Evolutionary conservation across 2,797 vertebrate genomes (phyloP), one percentile per base, ranked within the genome.

Genomic region (Mormyrus proboscirostris): DNA sequence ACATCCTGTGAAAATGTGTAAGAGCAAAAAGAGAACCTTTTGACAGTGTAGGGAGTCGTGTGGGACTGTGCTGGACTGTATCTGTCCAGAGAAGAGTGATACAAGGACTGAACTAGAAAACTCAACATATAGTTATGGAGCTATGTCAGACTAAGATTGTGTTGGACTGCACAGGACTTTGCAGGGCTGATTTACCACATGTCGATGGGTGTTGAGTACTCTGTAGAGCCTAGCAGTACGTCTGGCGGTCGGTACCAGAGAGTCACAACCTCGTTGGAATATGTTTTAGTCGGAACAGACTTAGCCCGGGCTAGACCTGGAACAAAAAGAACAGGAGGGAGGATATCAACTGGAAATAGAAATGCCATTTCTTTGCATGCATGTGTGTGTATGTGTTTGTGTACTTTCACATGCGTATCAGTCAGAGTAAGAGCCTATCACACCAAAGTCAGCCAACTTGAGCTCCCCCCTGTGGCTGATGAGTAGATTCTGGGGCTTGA

Each of bases 181-280:
- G 25, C 12, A 29, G 76, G 49, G 22, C 95, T 82, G 76, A 82
- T n/a, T 95, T 96, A 99, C 98, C 98, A 99, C 98, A 99, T 98
- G 95, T 99, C 98, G 90, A 99, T 98, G 94, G 98, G 98, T 16
- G 98, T 99, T 88, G 98, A 99, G 93, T 99, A 99, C 92, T 99
- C 98, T 0, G 98, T 98, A 91, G 98, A 99, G 87, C 98, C 98
- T 0, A 99, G 96, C 83, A 99, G 97, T 90, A 99, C 98, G 88
- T 99, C 98, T 10, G 98, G 98, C 7, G 98, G 98, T 86, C 98
- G 97, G 93, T 99, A 99, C 98, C 98, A 99, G 73, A 99, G 95
- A 0, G 98, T 99, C 88, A 99, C 98, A 91, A 99, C 98, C 95
- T 99, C 98, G 90, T 99, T 99, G 88, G 98, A 99, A 90, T 99